These are phyloP conservation scores for Rhagium mordax DNA, from an alignment of 2,888 invertebrate species.

Conservation along the genomic window DNA sequence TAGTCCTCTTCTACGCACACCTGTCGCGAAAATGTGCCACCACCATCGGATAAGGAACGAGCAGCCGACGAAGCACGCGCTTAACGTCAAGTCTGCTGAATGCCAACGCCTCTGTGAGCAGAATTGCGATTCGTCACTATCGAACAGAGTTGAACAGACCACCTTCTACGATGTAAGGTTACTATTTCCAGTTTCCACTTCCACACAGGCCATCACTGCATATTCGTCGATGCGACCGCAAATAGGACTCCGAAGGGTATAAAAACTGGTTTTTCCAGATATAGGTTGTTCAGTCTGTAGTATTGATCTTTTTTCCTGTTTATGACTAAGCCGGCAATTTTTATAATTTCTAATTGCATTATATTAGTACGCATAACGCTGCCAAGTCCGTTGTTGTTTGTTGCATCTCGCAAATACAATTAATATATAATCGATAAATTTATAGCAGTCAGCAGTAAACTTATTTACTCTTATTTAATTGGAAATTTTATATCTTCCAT, in stretches of 20 bases:
- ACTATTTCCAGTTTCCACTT: slow-evolving; percentile 23
- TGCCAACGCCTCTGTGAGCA: slow-evolving; percentile 24
- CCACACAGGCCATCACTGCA: neutral
- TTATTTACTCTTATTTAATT: neutral
- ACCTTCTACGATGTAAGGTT: slow-evolving; percentile 1
- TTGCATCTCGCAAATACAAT: neutral
- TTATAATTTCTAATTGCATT: neutral
- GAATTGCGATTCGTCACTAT: slow-evolving; percentile 2
- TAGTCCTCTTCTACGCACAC: slow-evolving; percentile 15
- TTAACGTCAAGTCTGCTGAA: neutral
- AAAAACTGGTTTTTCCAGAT: slow-evolving; percentile 25
- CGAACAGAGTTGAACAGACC: neutral
- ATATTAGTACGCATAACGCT: neutral
- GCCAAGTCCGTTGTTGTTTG: neutral
- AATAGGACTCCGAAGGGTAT: slow-evolving; percentile 24
- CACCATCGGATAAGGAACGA: slow-evolving; percentile 8
- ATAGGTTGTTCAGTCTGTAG: slow-evolving; percentile 14
- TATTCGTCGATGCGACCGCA: slow-evolving; percentile 23
- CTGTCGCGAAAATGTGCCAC: slow-evolving; percentile 27
- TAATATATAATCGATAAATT: neutral
- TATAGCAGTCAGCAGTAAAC: neutral
- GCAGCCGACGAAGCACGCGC: slow-evolving; percentile 15
- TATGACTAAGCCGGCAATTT: slow-evolving; percentile 22
- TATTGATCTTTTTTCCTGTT: slow-evolving; percentile 19
- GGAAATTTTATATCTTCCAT: neutral